Evolutionary conservation across 2,113 vertebrate genomes (phyloP).

Genomic region (Emydura subglobosa): DNA sequence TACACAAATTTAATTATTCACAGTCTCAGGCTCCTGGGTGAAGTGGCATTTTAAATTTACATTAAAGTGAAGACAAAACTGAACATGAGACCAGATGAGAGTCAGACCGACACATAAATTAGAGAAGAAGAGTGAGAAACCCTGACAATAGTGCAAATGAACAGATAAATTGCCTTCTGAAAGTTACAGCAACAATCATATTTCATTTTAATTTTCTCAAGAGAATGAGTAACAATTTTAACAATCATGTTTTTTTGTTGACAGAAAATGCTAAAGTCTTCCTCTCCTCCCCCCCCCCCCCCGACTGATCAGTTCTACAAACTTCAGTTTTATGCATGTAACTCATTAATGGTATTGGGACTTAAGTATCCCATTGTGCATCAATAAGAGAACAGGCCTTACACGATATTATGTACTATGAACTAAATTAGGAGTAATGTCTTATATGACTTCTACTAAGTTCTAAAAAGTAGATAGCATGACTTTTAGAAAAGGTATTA

Average conservation of each 20-base stretch:
- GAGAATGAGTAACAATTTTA: accelerated
- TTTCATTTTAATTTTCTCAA: background rate
- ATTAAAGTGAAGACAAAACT: background rate
- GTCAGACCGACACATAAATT: background rate
- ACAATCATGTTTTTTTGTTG: background rate
- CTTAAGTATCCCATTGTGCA: background rate
- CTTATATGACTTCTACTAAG: constrained; percentile 6
- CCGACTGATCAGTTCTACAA: background rate
- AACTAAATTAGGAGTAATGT: constrained; percentile 54
- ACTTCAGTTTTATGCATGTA: constrained; percentile 37
- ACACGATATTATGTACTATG: constrained; percentile 21
- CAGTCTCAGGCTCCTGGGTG: background rate
- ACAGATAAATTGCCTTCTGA: background rate
- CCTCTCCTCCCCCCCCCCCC: background rate
- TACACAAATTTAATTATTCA: background rate
- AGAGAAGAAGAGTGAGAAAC: background rate
- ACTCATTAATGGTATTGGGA: constrained; percentile 27
- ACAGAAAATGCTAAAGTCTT: background rate
- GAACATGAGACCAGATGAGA: background rate
- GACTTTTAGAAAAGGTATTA: constrained; percentile 35
- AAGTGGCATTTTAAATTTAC: background rate
- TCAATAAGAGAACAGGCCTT: constrained; percentile 29
- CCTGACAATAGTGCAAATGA: background rate
- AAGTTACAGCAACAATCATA: background rate
- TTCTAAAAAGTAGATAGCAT: constrained; percentile 22